A percentile compares a stretch with the other conserved stretches of the same genome.
phyloP scores from a whole-genome alignment of 2,888 invertebrate species.

The Octodonta nipae region DNA sequence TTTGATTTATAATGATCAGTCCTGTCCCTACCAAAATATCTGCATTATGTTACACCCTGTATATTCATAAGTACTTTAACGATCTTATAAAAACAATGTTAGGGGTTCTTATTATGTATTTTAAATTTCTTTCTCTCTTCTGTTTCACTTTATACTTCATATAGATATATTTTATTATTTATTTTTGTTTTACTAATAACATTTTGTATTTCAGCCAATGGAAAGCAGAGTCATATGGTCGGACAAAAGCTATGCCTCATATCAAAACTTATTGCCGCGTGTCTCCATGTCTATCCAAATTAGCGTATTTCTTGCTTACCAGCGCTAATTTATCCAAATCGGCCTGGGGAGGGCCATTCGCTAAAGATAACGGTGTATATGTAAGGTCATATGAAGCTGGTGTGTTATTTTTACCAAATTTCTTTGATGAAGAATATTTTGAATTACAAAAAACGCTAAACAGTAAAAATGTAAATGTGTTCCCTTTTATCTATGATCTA shows the following conservation, averaged over 20 bases:
- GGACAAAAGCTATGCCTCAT: constrained; percentile 86
- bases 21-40: no score
- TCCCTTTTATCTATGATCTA: constrained; percentile 70
- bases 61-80: no score
- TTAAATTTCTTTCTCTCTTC: no score
- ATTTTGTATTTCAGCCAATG: constrained; percentile 53
- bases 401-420: constrained; percentile 71
- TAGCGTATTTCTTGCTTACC: constrained; percentile 77
- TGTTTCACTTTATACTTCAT: no score
- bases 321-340: constrained; percentile 95
- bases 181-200: no score
- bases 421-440: constrained; percentile 53
- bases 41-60: no score
- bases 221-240: constrained; percentile 54
- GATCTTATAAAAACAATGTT: no score
- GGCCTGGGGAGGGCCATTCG: constrained; percentile 78
- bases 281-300: constrained; percentile 49
- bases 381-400: constrained; percentile 86
- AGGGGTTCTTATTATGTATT: no score
- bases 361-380: constrained; percentile 32
- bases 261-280: constrained; percentile 79
- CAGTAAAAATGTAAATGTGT: constrained; percentile 27
- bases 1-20: no score
- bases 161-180: no score
- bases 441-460: constrained; percentile 23